Evolutionary conservation across 2,888 invertebrate genomes (phyloP).

Genomic region (Tinea pellionella): DNA sequence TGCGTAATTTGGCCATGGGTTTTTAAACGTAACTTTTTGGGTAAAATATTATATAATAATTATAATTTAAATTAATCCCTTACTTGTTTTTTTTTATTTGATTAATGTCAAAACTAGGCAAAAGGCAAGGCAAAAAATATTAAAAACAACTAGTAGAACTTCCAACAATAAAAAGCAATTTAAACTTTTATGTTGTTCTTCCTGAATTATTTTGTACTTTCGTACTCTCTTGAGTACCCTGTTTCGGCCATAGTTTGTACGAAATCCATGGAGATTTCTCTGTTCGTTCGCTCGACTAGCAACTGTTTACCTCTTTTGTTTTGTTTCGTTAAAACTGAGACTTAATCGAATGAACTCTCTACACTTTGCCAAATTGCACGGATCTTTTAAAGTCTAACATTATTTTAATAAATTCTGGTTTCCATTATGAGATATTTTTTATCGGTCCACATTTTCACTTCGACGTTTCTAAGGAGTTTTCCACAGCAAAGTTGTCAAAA

Average conservation of each 20-base stretch:
- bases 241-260: not conserved
- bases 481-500: not conserved
- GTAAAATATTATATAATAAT: too few relatives aligned
- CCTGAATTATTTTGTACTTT: not conserved
- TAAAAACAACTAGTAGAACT: not conserved
- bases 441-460: too few relatives aligned
- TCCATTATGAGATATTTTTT: too few relatives aligned
- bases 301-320: not conserved
- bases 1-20: too few relatives aligned
- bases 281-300: not conserved
- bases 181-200: not conserved
- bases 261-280: not conserved
- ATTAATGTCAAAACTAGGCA: too few relatives aligned
- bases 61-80: too few relatives aligned
- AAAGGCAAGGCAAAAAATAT: too few relatives aligned
- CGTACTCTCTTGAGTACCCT: not conserved
- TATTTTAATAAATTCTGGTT: not conserved
- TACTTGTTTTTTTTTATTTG: too few relatives aligned
- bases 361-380: not conserved
- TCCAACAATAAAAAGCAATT: not conserved
- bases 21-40: too few relatives aligned
- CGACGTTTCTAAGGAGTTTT: too few relatives aligned
- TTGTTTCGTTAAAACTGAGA: not conserved
- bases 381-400: not conserved
- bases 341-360: not conserved